Percentiles rank a stretch among this genome's conserved stretches.
Conservation (phyloP, 2,888 invertebrate species). For the Netelia melanura region DNA sequence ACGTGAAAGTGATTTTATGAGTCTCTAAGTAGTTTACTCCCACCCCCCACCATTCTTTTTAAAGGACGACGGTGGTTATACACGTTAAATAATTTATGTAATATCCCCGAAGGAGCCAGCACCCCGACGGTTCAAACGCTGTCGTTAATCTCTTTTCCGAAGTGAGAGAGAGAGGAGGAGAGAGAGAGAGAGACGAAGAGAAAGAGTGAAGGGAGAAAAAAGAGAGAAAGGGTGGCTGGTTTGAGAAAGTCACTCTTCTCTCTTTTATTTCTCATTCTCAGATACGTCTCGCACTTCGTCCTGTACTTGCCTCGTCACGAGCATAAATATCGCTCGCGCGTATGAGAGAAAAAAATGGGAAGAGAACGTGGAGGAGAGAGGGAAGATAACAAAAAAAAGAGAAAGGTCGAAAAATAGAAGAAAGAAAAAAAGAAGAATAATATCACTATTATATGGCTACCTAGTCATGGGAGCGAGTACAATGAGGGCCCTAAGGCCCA, state of each 20-base stretch:
- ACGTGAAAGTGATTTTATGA: constrained; percentile 65
- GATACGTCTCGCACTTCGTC: constrained; percentile 31
- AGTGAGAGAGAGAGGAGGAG: constrained; percentile 25
- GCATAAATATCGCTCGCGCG: constrained; percentile 61
- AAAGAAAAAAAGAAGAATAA: constrained; percentile 45
- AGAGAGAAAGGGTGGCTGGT: constrained; percentile 10
- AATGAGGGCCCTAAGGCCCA: constrained; percentile 63
- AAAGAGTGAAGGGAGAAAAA: constrained; percentile 34
- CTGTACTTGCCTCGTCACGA: constrained; percentile 63
- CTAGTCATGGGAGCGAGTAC: constrained; percentile 48
- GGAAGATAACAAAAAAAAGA: constrained; percentile 2
- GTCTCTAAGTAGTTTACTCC: constrained; percentile 55
- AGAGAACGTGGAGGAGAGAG: constrained; percentile 7
- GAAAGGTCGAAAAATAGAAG: constrained; percentile 18
- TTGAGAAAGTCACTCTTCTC: constrained; percentile 41
- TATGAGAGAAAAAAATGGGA: constrained; percentile 27
- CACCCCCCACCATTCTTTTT: constrained; percentile 1
- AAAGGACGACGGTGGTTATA: constrained; percentile 42
- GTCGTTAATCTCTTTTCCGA: constrained; percentile 65
- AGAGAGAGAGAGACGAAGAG: constrained; percentile 13
- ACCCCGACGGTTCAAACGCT: constrained; percentile 64
- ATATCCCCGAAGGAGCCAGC: constrained; percentile 56
- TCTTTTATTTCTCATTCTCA: constrained; percentile 44
- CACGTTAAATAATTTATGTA: constrained; percentile 68
- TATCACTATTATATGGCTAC: constrained; percentile 61